These are phyloP conservation scores for Amyelois transitella DNA, from an alignment of 1,140 invertebrate species.

Conservation along the genomic window DNA sequence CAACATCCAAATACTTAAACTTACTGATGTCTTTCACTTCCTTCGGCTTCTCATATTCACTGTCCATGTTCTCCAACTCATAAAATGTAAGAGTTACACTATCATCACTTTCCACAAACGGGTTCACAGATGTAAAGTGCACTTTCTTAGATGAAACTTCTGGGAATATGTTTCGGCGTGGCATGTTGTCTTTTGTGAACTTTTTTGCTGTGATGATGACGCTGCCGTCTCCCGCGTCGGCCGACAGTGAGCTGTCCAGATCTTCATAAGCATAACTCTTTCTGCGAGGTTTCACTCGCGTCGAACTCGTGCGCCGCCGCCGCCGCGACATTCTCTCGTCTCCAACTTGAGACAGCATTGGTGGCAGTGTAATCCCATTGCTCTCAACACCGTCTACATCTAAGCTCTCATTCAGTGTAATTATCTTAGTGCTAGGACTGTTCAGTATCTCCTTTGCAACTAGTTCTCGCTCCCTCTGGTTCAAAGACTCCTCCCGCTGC, in stretches of 20 bases:
- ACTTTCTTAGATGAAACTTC: constrained; percentile 57
- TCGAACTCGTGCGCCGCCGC: constrained; percentile 40
- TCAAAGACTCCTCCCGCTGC: constrained; percentile 63
- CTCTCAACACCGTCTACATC: constrained; percentile 19
- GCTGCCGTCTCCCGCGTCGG: constrained; percentile 74
- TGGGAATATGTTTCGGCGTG: constrained; percentile 59
- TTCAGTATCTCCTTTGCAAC: constrained; percentile 63
- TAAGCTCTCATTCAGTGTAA: constrained; percentile 26
- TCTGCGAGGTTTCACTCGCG: constrained; percentile 41
- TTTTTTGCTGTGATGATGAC: constrained; percentile 74
- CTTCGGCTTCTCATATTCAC: constrained; percentile 26
- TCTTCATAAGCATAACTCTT: constrained; percentile 66
- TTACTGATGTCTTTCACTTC: constrained; percentile 52
- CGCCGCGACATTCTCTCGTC: constrained; percentile 31
- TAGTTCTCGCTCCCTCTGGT: constrained; percentile 63
- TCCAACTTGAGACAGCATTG: constrained; percentile 42
- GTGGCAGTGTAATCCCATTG: constrained; percentile 65
- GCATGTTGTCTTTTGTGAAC: constrained; percentile 67
- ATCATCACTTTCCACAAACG: constrained; percentile 68
- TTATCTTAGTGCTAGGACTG: constrained; percentile 41
- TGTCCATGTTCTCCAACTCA: constrained; percentile 56
- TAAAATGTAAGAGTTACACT: constrained; percentile 70
- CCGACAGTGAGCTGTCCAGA: constrained; percentile 75
- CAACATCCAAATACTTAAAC: constrained; percentile 69
- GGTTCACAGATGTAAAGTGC: constrained; percentile 63